Evolutionary conservation across 2,797 vertebrate species (phyloP), one percentile per base, ranked within the genome.

Genomic region (Amphiprion clarkii): DNA sequence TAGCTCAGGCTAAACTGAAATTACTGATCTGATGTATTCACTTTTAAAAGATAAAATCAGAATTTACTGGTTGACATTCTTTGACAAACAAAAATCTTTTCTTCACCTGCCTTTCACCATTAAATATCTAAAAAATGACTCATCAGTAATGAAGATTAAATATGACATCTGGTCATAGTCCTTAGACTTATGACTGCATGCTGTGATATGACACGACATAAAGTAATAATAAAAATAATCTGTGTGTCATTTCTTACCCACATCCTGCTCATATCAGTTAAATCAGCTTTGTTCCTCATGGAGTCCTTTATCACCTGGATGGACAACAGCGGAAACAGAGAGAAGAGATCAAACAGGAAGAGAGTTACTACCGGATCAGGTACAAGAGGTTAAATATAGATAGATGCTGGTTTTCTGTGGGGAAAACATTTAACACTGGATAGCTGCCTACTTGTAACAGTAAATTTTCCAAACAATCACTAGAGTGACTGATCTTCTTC

Each of bases 241-340:
- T 62, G 8, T 21, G 69, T 56, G 25, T 68, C 6, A 79, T 96
- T 71, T 2, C 87, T 97, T 94, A 99, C 98, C 98, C 98, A 99
- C 98, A 99, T 99, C 93, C 97, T 96, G 95, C 98, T 97, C 97
- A 99, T 99, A 91, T 99, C 98, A 0, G 94, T 97, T 80, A 99
- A 81, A 86, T 99, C 98, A 0, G 95, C 96, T 86, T 98, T 99
- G 94, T 97, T 98, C 87, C 98, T 96, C 94, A 98, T 82, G 0
- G 98, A 99, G 86, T 99, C 98, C 90, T 98, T 99, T 85, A 99
- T 95, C 73, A 99, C 98, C 98, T 99, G 90, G 7, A 80, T 58
- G 36, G 23, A 19, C 36, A 39, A 25, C 49, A 74, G 36, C 1
- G 10, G 59, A 72, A 33, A 76, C 39, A 78, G 48, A 67, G 39